Base-by-base conservation (phyloP, 64 coral and sea anemone genomes). In the Montipora sp. region DNA sequence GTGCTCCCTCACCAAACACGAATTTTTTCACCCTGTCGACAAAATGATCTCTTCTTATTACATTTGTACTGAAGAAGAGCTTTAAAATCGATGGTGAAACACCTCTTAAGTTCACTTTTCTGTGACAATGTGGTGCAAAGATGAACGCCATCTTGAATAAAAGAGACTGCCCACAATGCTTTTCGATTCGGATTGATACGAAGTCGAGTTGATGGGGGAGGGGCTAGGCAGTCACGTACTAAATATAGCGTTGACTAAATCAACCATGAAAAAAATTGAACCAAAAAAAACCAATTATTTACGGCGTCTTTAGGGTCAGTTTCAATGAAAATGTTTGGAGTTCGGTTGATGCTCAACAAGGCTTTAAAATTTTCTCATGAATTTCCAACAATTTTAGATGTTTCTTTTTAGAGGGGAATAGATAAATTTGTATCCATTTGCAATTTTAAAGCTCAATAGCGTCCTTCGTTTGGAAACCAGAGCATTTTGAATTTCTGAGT, bases 1-100 rank as follows among this genome's bases (percentile, higher is more conserved):
- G 80, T 71, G 72, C 48, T 18, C 48, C 71, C 43, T 91, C 89
- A 19, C 89, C 89, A 73, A 91, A 83, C 12, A 91, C 89, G 13
- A 83, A 91, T 47, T 59, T 91, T 72, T 91, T 91, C 50, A 91
- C 65, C 45, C 49, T 91, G 3, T 91, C 63, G 5, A 91, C 14
- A 43, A 82, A 18, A 5, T 78, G 78, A 2, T 91, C 89, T 85
- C 16, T 85, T 71, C 66, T 85, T 67, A 27, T 72, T 23, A 85
- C 45, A 72, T 71, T 63, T 10, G 82, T 85, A 50, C 63, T 85
- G 3, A 72, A 14, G 65, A 49, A 72, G 6, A 85, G 5, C 66
- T 50, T 85, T 22, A 7, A 67, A 51, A 72, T 16, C 5, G 65
- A 49, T 16, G 11, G 43, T 4, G 82, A 71, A 22, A 50, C 47